A percentile compares a stretch with the other conserved stretches of the same genome.
These are phyloP conservation scores for Pangasianodon hypophthalmus DNA, from an alignment of 2,113 vertebrate genomes.

Conservation along the genomic window DNA sequence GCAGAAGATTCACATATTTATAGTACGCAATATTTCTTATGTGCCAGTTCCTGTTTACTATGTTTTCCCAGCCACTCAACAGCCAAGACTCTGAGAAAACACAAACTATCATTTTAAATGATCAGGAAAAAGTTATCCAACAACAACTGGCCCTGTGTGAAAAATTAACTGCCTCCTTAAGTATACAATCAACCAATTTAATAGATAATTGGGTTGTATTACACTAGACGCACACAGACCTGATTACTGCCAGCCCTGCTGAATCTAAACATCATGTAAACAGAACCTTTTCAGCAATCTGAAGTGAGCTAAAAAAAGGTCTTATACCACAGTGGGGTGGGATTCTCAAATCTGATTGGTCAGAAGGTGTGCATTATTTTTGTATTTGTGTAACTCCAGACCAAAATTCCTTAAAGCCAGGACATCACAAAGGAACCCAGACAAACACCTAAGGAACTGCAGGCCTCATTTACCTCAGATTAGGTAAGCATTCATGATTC, in stretches of 20 bases:
- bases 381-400: neutral
- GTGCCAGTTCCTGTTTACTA: neutral
- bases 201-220: neutral
- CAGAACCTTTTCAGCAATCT: neutral
- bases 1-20: neutral
- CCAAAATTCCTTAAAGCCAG: neutral
- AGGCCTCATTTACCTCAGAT: neutral
- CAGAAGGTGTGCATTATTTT: neutral
- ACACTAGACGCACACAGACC: neutral
- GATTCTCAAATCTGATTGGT: neutral
- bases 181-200: neutral
- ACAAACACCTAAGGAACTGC: neutral
- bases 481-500: neutral
- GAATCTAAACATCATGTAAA: neutral
- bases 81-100: neutral
- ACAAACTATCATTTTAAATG: neutral
- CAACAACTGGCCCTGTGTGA: too few relatives aligned
- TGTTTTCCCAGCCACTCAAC: neutral
- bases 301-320: neutral
- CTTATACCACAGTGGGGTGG: neutral
- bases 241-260: neutral
- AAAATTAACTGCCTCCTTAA: neutral
- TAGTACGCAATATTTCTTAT: neutral
- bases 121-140: neutral
- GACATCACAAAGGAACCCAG: neutral